These are phyloP conservation scores for Calyptomena viridis DNA, from an alignment of 2,113 vertebrate genomes.

Conservation along the genomic window DNA sequence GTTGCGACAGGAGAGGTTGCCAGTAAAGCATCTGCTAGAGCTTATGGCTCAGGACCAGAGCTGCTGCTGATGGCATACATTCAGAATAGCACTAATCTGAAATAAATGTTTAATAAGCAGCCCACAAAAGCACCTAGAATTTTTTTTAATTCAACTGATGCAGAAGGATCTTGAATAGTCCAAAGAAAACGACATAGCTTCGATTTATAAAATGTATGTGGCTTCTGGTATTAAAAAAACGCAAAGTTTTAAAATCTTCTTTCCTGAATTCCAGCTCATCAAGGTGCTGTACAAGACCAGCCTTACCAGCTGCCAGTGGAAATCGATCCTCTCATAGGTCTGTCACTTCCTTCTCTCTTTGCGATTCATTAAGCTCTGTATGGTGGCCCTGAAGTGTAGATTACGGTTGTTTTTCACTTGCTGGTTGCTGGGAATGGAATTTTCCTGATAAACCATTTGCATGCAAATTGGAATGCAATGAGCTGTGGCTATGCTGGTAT, in stretches of 20 bases:
- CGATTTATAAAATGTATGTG: conserved; percentile 44
- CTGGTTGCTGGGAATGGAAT: conserved; percentile 90
- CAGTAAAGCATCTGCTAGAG: conserved; percentile 83
- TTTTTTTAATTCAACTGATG: conserved; percentile 32
- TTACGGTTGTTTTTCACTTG: conserved; percentile 94
- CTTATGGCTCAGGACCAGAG: conserved; percentile 78
- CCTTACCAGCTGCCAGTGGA: conserved; percentile 99
- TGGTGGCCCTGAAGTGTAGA: conserved; percentile 92
- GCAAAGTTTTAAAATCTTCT: conserved; percentile 65
- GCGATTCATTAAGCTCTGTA: conserved; percentile 87
- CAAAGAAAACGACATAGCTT: not conserved
- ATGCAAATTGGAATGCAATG: conserved; percentile 99
- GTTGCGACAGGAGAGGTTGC: conserved; percentile 76
- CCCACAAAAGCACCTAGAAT: conserved; percentile 62
- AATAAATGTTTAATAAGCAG: conserved; percentile 82
- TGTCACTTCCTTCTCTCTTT: conserved; percentile 86
- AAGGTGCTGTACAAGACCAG: conserved; percentile 92
- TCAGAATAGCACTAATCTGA: conserved; percentile 75
- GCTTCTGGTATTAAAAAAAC: conserved; percentile 39
- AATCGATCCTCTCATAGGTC: conserved; percentile 99
- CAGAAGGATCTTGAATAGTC: not conserved
- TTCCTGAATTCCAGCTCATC: conserved; percentile 90
- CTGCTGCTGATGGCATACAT: conserved; percentile 71
- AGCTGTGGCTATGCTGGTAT: conserved; percentile 97
- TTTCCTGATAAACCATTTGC: conserved; percentile 97